Evolutionary conservation across 2,113 vertebrate genomes (phyloP), one percentile per base, ranked within the genome.

Genomic region (Sinocyclocheilus anshuiensis): DNA sequence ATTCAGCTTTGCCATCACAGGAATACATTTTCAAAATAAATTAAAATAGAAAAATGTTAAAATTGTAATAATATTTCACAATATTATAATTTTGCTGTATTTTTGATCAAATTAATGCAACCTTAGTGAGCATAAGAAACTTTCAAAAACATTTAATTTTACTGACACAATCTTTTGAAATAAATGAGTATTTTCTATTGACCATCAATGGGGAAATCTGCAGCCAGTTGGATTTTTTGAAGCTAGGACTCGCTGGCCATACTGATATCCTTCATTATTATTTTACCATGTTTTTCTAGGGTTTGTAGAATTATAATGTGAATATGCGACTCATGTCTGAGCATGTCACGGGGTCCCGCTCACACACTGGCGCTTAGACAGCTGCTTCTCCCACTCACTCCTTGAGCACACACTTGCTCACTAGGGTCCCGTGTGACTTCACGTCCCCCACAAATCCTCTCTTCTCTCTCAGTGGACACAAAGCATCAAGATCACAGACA

Each of bases 401-500:
- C 74, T 67, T 36, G 71, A 74, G 53, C 26, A 42, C 24, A 22
- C 72, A 72, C 72, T 50, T n/a, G 74, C 72, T 89, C 48, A 39
- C 24, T 26, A 65, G 84, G 81, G 87, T 74, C 77, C 81, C 48
- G 59, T 63, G 77, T 77, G 76, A 12, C 78, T 87, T 76, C 53
- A 45, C 72, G 26, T 69, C 29, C 67, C 16, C 29, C 67, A 71
- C 29, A 71, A 71, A 29, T 83, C 77, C 26, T 71, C 29, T 80
- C 42, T 69, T 65, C 8, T 87, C 39, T 74, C 65, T 84, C 67
- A 1, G 29, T 87, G 86, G 71, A 90, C 83, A 85, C 71, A 90
- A 85, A 87, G 81, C 75, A 88, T 87, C 86, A 65, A 76, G 81
- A 82, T 77, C 76, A 87, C 80, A 55, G 36, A 79, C 69, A 57